Conservation (phyloP, 2,888 invertebrate genomes). For the Xestia c-nigrum region DNA sequence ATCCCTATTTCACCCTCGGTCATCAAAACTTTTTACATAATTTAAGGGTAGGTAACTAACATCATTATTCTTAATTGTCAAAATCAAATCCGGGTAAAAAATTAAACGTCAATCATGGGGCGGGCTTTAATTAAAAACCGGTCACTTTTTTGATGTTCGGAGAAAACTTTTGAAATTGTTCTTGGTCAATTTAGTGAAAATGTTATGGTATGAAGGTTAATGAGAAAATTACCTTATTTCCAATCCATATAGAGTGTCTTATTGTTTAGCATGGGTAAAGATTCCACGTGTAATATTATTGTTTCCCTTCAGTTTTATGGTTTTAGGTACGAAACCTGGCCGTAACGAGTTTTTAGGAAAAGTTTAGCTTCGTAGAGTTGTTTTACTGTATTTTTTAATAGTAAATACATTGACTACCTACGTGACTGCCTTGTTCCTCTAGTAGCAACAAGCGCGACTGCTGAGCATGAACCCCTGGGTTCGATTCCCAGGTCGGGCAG, state of each 20-base stretch:
- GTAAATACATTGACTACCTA: neutral
- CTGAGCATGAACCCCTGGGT: no score
- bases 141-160: constrained; percentile 41
- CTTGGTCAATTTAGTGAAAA: constrained; percentile 33
- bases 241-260: neutral
- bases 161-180: constrained; percentile 22
- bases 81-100: constrained; percentile 55
- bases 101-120: constrained; percentile 62
- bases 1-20: neutral
- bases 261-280: neutral
- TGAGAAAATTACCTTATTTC: constrained; percentile 1
- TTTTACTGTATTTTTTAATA: neutral
- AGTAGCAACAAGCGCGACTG: no score
- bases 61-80: constrained; percentile 60
- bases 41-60: constrained; percentile 44
- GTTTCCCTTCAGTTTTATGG: neutral
- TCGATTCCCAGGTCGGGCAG: no score
- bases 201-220: constrained; percentile 24
- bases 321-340: neutral
- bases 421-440: no score
- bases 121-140: constrained; percentile 54
- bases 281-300: neutral
- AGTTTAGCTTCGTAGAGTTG: neutral
- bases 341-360: neutral
- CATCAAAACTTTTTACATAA: constrained; percentile 43